phyloP scores from a whole-genome alignment of 2,888 invertebrate genomes.

The Agrochola litura region DNA sequence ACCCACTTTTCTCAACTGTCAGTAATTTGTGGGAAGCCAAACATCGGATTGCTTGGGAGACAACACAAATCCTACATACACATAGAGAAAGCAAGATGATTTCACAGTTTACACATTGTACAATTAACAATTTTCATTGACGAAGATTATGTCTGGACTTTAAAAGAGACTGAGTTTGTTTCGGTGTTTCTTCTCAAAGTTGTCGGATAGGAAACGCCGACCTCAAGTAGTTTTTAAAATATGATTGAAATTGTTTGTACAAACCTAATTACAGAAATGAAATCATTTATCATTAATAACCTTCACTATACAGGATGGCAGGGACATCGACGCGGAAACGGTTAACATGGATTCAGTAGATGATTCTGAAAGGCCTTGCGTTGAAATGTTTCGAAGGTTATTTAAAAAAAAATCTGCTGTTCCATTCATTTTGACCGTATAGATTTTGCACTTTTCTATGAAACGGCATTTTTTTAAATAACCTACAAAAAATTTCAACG shows the following conservation, averaged over 20 bases:
- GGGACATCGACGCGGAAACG: no score
- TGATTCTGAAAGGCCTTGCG: no score
- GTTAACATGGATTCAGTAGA: no score
- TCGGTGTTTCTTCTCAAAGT: background rate
- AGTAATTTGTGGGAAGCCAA: constrained; percentile 40
- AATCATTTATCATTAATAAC: no score
- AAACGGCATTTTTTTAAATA: no score
- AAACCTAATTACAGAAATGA: background rate
- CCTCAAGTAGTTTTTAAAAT: background rate
- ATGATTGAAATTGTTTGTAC: background rate
- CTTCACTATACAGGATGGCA: background rate
- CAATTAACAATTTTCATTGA: background rate
- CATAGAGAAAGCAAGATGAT: background rate
- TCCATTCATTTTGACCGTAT: no score
- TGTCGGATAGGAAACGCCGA: background rate
- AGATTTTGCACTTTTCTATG: no score
- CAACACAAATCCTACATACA: background rate
- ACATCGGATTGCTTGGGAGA: constrained; percentile 18
- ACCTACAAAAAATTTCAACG: no score
- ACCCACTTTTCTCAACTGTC: constrained; percentile 25
- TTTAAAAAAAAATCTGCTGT: no score
- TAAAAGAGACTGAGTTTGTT: background rate
- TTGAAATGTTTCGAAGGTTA: no score
- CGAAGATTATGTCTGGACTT: background rate
- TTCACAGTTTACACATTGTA: background rate